Evolutionary conservation across 2,797 vertebrate genomes (phyloP), one percentile per base, ranked within the genome.

Genomic region (Poeciliopsis infans): DNA sequence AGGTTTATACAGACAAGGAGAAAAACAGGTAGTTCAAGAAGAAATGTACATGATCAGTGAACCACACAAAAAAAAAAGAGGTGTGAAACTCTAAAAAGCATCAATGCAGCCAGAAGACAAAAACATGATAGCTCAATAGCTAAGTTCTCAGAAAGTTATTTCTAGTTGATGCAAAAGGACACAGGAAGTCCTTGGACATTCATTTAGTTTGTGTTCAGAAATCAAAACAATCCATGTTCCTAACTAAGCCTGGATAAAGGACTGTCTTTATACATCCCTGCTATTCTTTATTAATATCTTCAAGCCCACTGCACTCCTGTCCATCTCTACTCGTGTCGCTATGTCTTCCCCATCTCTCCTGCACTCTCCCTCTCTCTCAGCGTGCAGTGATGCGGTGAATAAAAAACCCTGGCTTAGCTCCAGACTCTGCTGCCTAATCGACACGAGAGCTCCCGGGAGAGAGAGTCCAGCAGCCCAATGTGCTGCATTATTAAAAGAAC

Each of bases 401-500:
- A 85, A 89, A 93, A 89, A 93, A 73, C 85, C 74, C 79, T 88
- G 89, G 91, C 90, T 78, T 25, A 79, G 77, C 80, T 93, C 92
- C 93, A 94, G 84, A 91, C 89, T 91, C 88, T 91, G 82, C 90
- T n/a, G 59, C 89, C 88, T 94, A 93, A 94, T 93, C 87, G 86
- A 93, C 90, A 93, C 91, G 90, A 93, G 92, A 91, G 91, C 87
- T 92, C 92, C 88, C 88, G 8, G 39, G 89, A 93, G 93, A 47
- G 90, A 81, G 81, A 85, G 82, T 86, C 88, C 80, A 71, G 86
- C 80, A 83, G 86, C 84, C 93, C 84, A 90, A 92, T 91, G 89
- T 88, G 88, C 85, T 93, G 89, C 91, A 93, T 92, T 95, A 94
- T 94, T 95, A 93, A 94, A 93, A 93, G 89, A 89, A 78, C 77